Base-by-base conservation (phyloP, 2,113 vertebrate species). In the Verasper variegatus region DNA sequence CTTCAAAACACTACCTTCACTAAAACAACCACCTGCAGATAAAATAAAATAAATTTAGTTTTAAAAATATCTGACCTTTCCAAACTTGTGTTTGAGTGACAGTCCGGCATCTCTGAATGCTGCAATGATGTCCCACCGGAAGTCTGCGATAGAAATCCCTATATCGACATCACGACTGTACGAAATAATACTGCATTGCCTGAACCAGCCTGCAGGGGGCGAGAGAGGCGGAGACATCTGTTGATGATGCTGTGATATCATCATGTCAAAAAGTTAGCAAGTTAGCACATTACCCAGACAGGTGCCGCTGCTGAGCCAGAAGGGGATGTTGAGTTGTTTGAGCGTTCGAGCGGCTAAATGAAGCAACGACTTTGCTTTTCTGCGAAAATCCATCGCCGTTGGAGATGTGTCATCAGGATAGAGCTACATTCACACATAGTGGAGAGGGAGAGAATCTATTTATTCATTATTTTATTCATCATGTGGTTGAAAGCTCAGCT, bases 301-400 rank as follows among this genome's bases (percentile, higher is more conserved):
- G 0, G 98, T 99, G 54, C 97, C 98, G 59, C 98, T 99, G 93
- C 98, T 99, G 67, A 99, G 92, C 98, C 98, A 99, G 92, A 99
- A 99, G 0, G 86, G 96, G 11, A 99, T 72, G 54, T 94, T 81
- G 14, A 99, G 90, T 2, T 40, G 82, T 21, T 90, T 87, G 3
- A 99, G 90, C 0, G 94, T 96, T 72, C 78, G 81, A 37, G 96
- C 92, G 20, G 97, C 95, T 11, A 97, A 71, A 20, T 95, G 96
- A 57, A 99, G 94, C 76, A 99, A 86, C 0, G 93, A 90, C 78
- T 97, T 98, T 17, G 96, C 96, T 77, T 94, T 97, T 90, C 93
- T 96, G 47, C 94, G 94, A 74, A 99, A 99, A 14, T 96, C 93
- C 77, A 97, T 78, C 0, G 96, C 96, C 0, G 95, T 95, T 0